phyloP scores from a whole-genome alignment of 2,888 invertebrate species.

The Xylota segnis region DNA sequence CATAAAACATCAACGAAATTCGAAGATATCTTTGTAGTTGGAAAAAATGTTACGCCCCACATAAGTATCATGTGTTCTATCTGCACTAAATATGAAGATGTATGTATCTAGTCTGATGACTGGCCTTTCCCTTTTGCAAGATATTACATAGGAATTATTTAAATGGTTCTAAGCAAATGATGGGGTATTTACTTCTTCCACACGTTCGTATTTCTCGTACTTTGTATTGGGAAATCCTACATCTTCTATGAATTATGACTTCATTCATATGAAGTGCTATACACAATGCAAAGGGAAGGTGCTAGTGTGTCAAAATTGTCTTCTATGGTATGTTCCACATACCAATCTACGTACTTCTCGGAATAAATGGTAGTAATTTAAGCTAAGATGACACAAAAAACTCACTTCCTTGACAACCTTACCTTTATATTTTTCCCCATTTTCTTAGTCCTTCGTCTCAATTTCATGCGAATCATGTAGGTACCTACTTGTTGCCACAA shows the following conservation, averaged over 20 bases:
- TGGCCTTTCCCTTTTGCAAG: background rate
- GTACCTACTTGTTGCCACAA: slow-evolving; percentile 10
- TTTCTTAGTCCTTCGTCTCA: background rate
- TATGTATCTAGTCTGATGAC: background rate
- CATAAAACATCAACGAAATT: too few relatives aligned
- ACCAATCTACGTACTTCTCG: background rate
- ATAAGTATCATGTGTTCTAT: too few relatives aligned
- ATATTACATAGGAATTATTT: slow-evolving; percentile 8
- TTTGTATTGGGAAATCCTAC: slow-evolving; percentile 9
- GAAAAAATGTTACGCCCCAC: too few relatives aligned
- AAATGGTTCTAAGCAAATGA: slow-evolving; percentile 1
- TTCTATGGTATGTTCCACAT: slow-evolving; percentile 22
- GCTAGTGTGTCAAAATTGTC: slow-evolving; percentile 47
- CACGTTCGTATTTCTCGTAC: background rate
- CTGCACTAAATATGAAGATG: background rate
- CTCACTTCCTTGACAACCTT: slow-evolving; percentile 5
- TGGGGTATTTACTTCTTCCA: background rate
- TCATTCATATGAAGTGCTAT: slow-evolving; percentile 15
- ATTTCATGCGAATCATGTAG: background rate
- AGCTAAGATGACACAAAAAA: slow-evolving; percentile 30
- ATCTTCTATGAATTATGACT: slow-evolving; percentile 24
- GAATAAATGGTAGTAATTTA: slow-evolving; percentile 26
- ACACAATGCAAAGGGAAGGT: slow-evolving; percentile 22
- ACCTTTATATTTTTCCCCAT: background rate
- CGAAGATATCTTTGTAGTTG: too few relatives aligned